phyloP scores from a whole-genome alignment of 1,140 invertebrate species.

The Pectinophora gossypiella region DNA sequence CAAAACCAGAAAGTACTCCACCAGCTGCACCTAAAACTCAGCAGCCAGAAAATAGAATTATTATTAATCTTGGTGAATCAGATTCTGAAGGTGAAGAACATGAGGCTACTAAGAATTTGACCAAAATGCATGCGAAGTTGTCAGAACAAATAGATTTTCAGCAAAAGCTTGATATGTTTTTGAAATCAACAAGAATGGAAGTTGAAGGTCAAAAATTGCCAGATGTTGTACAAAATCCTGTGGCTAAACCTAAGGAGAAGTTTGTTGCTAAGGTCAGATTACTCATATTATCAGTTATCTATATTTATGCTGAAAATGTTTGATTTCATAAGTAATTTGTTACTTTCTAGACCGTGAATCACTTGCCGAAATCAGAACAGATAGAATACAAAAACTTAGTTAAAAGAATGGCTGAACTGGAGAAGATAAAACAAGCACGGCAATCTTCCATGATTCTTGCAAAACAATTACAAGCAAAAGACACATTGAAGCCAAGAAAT shows the following conservation, averaged over 20 bases:
- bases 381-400: conserved; percentile 69
- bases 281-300: background rate
- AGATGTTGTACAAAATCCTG: conserved; percentile 39
- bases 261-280: conserved; percentile 59
- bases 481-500: conserved; percentile 43
- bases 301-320: background rate
- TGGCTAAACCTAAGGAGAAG: conserved; percentile 46
- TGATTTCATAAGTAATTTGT: no score
- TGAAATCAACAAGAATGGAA: conserved; percentile 60
- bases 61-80: conserved; percentile 63
- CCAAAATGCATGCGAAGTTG: conserved; percentile 71
- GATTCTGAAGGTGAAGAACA: conserved; percentile 72
- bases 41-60: conserved; percentile 46
- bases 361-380: conserved; percentile 68
- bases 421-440: conserved; percentile 61
- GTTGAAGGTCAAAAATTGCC: conserved; percentile 49
- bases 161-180: conserved; percentile 59
- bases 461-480: conserved; percentile 33
- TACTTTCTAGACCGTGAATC: conserved; percentile 62
- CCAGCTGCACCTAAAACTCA: conserved; percentile 24
- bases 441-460: conserved; percentile 31
- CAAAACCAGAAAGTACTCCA: conserved; percentile 15
- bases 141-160: conserved; percentile 64
- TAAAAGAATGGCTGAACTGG: conserved; percentile 68
- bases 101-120: conserved; percentile 70